phyloP scores from a whole-genome alignment of 2,888 invertebrate genomes.

The Myopa testacea region DNA sequence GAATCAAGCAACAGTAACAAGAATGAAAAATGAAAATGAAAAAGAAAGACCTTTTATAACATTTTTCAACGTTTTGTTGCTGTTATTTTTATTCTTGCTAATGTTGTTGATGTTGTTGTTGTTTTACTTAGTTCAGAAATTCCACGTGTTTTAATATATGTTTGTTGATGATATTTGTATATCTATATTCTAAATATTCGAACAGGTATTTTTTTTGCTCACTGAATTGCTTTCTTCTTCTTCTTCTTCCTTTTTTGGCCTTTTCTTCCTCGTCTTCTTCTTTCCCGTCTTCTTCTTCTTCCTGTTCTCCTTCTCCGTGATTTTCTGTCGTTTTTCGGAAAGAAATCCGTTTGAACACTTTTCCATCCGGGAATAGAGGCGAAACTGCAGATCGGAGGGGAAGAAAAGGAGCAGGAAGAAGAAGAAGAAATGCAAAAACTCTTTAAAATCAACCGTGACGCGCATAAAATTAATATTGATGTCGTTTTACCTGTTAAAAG shows the following conservation, averaged over 20 bases:
- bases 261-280: slow-evolving; percentile 44
- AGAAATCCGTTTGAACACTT: too few relatives aligned
- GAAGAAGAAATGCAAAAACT: not conserved
- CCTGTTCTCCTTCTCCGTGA: slow-evolving; percentile 48
- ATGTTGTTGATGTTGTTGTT: slow-evolving; percentile 10
- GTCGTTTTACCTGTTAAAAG: slow-evolving; percentile 23
- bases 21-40: not conserved
- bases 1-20: not conserved
- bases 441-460: slow-evolving; percentile 52
- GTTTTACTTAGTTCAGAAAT: not conserved
- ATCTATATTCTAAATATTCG: slow-evolving; percentile 58
- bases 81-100: not conserved
- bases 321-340: not conserved
- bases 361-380: not conserved
- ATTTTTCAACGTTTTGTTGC: not conserved
- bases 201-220: slow-evolving; percentile 33
- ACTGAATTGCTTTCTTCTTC: slow-evolving; percentile 22
- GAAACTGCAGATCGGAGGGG: not conserved
- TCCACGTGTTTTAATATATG: not conserved
- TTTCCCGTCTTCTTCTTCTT: slow-evolving; percentile 48
- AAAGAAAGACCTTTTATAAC: not conserved
- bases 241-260: slow-evolving; percentile 51
- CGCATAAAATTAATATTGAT: slow-evolving; percentile 6
- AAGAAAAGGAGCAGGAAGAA: not conserved
- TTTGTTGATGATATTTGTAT: slow-evolving; percentile 56